Base-by-base conservation (phyloP, 1,140 invertebrate species). In the Lordiphosa collinella region DNA sequence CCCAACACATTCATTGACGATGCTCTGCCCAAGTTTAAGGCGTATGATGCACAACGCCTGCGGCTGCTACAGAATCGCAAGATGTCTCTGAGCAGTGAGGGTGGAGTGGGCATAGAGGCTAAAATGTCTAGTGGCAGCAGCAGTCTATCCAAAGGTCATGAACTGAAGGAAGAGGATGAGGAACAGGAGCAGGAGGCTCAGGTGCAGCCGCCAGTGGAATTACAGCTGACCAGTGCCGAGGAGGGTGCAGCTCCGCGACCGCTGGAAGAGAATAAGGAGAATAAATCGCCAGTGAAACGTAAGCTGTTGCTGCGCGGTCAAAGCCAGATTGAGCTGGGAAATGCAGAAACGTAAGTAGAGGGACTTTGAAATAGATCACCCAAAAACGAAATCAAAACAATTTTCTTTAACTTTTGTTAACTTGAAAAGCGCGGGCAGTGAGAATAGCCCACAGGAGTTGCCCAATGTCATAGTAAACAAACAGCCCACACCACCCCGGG, bases 1-100 rank as follows among this genome's bases (percentile, higher is more conserved):
- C 94, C 95, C 3, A 94, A 95, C 69, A 92, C 93, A 0, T 95
- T 98, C 66, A 97, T 98, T 56, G 97, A 99, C 86, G 96, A 97
- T 80, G 95, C 96, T 8, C 89, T 98, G 29, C 92, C 93, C 47
- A 96, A 95, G 88, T 96, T 98, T 79, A 92, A 93, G 40, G 91
- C 92, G 9, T 93, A 95, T 82, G 95, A 96, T 75, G 90, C 93
- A 3, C 94, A 95, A 50, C 93, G 94, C 53, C 89, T 91, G 10
- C 90, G 91, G 70, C 91, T 91, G 2, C 89, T 90, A 4, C 88
- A 89, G 69, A 88, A 84, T 37, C 86, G 86, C 35, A 88, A 88
- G 61, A 78, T 87, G 68, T 88, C 87, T 5, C 43, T 88, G 32
- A 88, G 67, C 51, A 88, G 82, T 16, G 80, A 88, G 22, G 80